These are phyloP conservation scores for Leptoclinus maculatus DNA, from an alignment of 2,797 vertebrate genomes.

Conservation along the genomic window DNA sequence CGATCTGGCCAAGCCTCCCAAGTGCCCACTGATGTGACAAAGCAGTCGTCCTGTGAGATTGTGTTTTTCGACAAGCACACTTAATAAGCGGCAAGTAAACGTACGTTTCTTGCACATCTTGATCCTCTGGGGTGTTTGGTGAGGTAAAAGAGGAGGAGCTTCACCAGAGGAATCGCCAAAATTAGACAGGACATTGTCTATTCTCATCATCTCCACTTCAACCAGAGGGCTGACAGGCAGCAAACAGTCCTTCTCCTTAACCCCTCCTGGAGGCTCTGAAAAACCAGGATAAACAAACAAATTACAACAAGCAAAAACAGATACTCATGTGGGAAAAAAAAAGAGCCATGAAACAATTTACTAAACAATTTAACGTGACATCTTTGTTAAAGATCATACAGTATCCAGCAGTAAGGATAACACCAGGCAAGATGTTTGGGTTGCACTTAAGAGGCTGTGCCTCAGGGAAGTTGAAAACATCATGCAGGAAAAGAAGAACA, in stretches of 20 bases:
- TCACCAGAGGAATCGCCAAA: slow-evolving; percentile 60
- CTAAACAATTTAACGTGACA: background rate
- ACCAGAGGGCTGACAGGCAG: slow-evolving; percentile 64
- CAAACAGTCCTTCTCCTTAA: slow-evolving; percentile 27
- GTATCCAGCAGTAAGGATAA: background rate
- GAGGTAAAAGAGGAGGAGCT: slow-evolving; percentile 35
- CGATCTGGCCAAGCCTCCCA: background rate
- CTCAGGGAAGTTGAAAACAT: background rate
- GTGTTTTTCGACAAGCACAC: background rate
- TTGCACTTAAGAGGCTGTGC: background rate
- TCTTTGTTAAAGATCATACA: background rate
- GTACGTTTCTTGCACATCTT: slow-evolving; percentile 73
- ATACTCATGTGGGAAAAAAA: background rate
- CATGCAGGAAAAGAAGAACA: background rate
- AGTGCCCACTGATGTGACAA: background rate
- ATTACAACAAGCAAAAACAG: background rate
- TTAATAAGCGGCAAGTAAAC: slow-evolving; percentile 1
- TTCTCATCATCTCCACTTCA: slow-evolving; percentile 78
- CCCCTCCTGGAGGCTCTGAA: slow-evolving; percentile 41
- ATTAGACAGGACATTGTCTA: slow-evolving; percentile 73
- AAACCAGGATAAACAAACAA: slow-evolving; percentile 12
- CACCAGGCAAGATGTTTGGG: background rate
- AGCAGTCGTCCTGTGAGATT: background rate
- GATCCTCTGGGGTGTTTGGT: slow-evolving; percentile 49
- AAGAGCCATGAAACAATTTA: background rate